Evolutionary conservation across 2,113 vertebrate species (phyloP), one percentile per base, ranked within the genome.

Genomic region (Loxodonta africana): DNA sequence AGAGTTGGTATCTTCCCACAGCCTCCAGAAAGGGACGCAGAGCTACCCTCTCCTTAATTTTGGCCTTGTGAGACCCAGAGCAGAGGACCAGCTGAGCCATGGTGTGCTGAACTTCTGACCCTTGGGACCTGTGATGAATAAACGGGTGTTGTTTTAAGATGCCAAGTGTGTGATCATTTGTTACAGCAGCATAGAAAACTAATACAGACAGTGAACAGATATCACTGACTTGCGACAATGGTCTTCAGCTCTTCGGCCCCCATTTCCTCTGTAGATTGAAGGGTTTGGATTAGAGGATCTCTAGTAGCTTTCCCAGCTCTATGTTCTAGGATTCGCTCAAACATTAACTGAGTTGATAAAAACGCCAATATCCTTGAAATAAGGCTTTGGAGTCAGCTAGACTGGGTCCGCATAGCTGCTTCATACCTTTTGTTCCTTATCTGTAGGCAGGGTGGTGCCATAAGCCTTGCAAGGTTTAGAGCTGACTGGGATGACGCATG

Each of bases 131-230:
- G 41, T 65, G 33, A 65, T 8, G 37, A 28, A 81, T 12, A n/a
- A 37, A 18, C 33, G 53, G 28, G n/a, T 26, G 15, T n/a, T 2
- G 0, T 57, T 30, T 28, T 44, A 76, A 53, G 67, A 28, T 0
- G 9, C 9, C 12, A 21, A 20, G 12, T 33, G 69, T 63, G 23
- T 76, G 33, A 33, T 60, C 2, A 37, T 88, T 85, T 51, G 5
- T 74, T 33, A 6, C 0, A 5, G 51, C 8, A 48, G 33, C 46
- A 23, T 0, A 0, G 26, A 48, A 46, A 78, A 48, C 12, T 8
- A 33, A 51, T 51, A 53, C 5, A 91, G 28, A 37, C 14, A 57
- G 71, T 10, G 9, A 60, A n/a, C 33, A 21, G 14, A 37, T 21
- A 9, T 41, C 44, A 37, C 28, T 76, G 76, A 78, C 69, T n/a